A percentile compares a stretch with the other conserved stretches of the same genome.
Evolutionary conservation across 2,888 invertebrate species (phyloP).

Genomic region (Stictocephala bisonia): DNA sequence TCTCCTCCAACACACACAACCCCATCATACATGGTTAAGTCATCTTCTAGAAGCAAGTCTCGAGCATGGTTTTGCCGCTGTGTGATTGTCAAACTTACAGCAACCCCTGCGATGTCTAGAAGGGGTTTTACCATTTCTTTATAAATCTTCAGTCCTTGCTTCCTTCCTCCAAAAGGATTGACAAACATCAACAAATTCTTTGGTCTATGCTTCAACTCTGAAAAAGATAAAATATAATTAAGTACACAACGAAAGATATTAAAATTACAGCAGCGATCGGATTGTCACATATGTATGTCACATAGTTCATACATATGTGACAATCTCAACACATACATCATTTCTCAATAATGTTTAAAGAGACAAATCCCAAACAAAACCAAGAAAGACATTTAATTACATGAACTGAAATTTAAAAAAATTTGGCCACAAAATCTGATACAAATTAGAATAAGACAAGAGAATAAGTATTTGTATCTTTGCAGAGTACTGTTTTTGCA

Average conservation of each 20-base stretch:
- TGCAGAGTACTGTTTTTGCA: no score
- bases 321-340: no score
- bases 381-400: no score
- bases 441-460: no score
- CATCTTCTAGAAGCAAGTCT: slow-evolving; percentile 72
- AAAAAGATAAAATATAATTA: slow-evolving; percentile 53
- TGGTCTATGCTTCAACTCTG: slow-evolving; percentile 72
- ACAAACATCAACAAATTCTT: slow-evolving; percentile 80
- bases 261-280: neutral
- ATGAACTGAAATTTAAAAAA: no score
- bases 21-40: slow-evolving; percentile 73
- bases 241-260: neutral
- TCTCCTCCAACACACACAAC: slow-evolving; percentile 88
- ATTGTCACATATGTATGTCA: neutral
- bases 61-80: slow-evolving; percentile 82
- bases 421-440: no score
- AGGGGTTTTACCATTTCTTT: slow-evolving; percentile 77
- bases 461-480: no score
- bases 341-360: no score
- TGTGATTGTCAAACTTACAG: slow-evolving; percentile 75
- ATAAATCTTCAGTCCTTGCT: slow-evolving; percentile 77
- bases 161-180: slow-evolving; percentile 86
- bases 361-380: no score
- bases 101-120: slow-evolving; percentile 73
- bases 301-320: neutral